Percentiles rank a stretch among this genome's conserved stretches.
phyloP scores from a whole-genome alignment of 1,140 invertebrate species.

The Zaprionus ghesquierei region DNA sequence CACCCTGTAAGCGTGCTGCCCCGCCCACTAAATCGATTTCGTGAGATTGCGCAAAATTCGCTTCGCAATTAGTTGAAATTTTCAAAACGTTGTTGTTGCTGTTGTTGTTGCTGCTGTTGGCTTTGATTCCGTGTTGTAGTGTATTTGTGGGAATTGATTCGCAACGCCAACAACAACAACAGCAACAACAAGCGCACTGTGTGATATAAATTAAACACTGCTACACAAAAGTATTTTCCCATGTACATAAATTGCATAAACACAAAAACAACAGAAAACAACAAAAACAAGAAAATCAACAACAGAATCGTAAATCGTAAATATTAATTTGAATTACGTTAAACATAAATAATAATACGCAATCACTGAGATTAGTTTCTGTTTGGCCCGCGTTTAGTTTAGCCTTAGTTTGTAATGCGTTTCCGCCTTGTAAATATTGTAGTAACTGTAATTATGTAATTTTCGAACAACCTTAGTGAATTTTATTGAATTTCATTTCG shows the following conservation, averaged over 20 bases:
- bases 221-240: conserved; percentile 38
- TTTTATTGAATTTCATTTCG: conserved; percentile 58
- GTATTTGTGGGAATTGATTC: conserved; percentile 49
- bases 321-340: conserved; percentile 60
- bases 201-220: conserved; percentile 71
- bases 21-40: conserved; percentile 30
- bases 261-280: conserved; percentile 32
- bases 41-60: conserved; percentile 53
- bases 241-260: conserved; percentile 59
- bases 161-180: conserved; percentile 30
- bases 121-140: conserved; percentile 34
- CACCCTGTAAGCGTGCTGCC: conserved; percentile 58
- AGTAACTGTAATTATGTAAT: conserved; percentile 66
- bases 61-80: conserved; percentile 69
- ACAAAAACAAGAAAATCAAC: conserved; percentile 20
- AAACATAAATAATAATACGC: conserved; percentile 41
- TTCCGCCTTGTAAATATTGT: not conserved
- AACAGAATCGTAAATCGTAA: conserved; percentile 6
- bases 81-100: conserved; percentile 25
- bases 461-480: conserved; percentile 50
- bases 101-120: conserved; percentile 32
- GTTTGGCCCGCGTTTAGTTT: conserved; percentile 27
- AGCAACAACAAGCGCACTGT: conserved; percentile 49
- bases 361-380: conserved; percentile 59
- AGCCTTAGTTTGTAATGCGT: conserved; percentile 29